Evolutionary conservation across 1,140 invertebrate genomes (phyloP), one percentile per base, ranked within the genome.

Genomic region (Monomorium pharaonis): DNA sequence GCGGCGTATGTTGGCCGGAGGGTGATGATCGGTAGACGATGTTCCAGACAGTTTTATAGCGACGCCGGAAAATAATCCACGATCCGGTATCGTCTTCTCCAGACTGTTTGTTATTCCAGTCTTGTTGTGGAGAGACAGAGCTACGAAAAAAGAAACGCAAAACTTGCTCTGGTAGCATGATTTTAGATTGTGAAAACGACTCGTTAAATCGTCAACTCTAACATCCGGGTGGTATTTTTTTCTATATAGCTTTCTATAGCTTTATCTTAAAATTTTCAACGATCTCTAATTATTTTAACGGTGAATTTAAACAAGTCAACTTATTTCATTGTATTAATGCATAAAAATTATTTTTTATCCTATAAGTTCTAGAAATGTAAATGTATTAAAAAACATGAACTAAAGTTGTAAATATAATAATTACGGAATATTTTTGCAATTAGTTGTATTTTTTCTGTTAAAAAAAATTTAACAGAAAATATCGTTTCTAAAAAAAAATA

Each of bases 21-120:
- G 33, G 86, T 72, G 90, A 90, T 76, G 90, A 91, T 85, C 60
- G 76, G 42, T 81, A 69, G 70, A 91, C 84, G 88, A 65, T 86
- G 84, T 62, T 44, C 63, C 24, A 78, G 90, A 91, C 90, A 91
- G 90, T 18, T 91, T 91, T 91, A 91, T 85, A 69, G 60, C 86
- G 81, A 88, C 58, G 27, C 49, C 60, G 54, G 88, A 87, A 91
- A 90, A 91, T 91, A 91, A 91, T 91, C 78, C 80, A 58, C 51
- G 69, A 58, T 49, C 65, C 37, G 44, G 56, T 14, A 86, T 89
- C 81, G 65, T 67, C 67, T 76, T 74, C 54, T 42, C 62, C 62
- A 47, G 12, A 12, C 86, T 75, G 88, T 87, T 91, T 91, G 78
- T 91, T 91, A 91, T 91, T 91, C 83, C 81, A 90, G 24, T 58